Conservation (phyloP, 2,113 vertebrate genomes). For the Solea solea region DNA sequence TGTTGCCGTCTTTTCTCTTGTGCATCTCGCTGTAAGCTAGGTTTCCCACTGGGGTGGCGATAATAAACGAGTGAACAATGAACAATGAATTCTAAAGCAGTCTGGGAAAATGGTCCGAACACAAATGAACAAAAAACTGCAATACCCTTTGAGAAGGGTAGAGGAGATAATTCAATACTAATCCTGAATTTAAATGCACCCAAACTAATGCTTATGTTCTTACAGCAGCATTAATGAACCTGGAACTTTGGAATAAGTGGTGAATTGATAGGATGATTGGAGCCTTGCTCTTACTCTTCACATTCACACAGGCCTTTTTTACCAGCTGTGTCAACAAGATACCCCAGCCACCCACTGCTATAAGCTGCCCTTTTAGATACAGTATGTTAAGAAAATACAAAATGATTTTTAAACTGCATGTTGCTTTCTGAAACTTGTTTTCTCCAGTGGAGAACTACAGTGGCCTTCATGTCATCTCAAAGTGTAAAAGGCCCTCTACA, state of each 20-base stretch:
- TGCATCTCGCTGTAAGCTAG: background rate
- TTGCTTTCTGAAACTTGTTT: background rate
- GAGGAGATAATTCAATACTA: background rate
- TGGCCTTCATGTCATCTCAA: background rate
- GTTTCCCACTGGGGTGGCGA: background rate
- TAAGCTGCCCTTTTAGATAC: background rate
- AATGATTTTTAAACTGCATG: background rate
- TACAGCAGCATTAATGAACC: background rate
- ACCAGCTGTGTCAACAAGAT: slow-evolving; percentile 67
- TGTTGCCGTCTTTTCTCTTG: background rate
- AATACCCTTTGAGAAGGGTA: background rate
- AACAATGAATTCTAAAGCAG: background rate
- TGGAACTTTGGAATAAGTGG: background rate
- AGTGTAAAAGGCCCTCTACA: too few species aligned
- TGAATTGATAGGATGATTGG: background rate
- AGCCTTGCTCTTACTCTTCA: slow-evolving; percentile 3
- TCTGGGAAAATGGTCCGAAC: background rate
- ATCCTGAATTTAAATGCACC: background rate
- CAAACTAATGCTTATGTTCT: background rate
- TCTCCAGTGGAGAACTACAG: background rate
- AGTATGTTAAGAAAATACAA: slow-evolving; percentile 5
- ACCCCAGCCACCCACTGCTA: slow-evolving; percentile 19
- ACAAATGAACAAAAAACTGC: background rate
- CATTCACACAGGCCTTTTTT: slow-evolving; percentile 15
- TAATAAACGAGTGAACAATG: background rate